Evolutionary conservation across 2,888 invertebrate genomes (phyloP), one percentile per base, ranked within the genome.

Genomic region (Eupithecia inturbata): DNA sequence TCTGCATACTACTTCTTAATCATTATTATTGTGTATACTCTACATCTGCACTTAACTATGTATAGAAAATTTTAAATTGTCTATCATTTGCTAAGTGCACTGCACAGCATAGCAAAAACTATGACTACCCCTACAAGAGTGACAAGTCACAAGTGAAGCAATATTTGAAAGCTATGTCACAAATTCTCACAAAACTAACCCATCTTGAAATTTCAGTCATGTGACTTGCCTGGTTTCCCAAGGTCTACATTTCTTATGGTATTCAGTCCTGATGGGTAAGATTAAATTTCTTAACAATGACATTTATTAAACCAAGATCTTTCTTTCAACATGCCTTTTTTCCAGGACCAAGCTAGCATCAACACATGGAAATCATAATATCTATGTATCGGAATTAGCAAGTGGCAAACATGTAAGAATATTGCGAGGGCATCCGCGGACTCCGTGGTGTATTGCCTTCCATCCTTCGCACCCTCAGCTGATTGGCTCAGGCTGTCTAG

Each of bases 361-460:
- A 10, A 97, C 98, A 1, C 98, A 98, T 93, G 98, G 98, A 28
- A 98, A 98, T 89, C 98, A 98, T 87, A 97, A 97, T 88, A 96
- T 98, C 45, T 97, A 98, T 88, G 96, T 98, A 39, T 97, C 97
- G 22, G 97, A 98, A 85, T 90, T 98, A 60, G 95, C 96, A 28
- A 97, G 96, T 82, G 97, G 97, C 0, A 97, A 96, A 86, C 97
- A 97, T 85, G 95, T 97, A 33, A 96, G 96, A 82, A 97, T 97
- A 57, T 89, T 98, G 71, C 95, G 96, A 53, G 98, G 98, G 0
- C 98, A 98, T 90, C 97, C 97, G 2, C 95, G 98, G 49, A 98
- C 98, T 19, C 98, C 98, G 1, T 98, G 98, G 98, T 97, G 97
- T 85, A 96, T 98, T 69, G 97, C 97, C 62, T 98, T 98, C 89